Conservation (phyloP, 2,797 vertebrate species). For the Platyrinchus mystaceus region DNA sequence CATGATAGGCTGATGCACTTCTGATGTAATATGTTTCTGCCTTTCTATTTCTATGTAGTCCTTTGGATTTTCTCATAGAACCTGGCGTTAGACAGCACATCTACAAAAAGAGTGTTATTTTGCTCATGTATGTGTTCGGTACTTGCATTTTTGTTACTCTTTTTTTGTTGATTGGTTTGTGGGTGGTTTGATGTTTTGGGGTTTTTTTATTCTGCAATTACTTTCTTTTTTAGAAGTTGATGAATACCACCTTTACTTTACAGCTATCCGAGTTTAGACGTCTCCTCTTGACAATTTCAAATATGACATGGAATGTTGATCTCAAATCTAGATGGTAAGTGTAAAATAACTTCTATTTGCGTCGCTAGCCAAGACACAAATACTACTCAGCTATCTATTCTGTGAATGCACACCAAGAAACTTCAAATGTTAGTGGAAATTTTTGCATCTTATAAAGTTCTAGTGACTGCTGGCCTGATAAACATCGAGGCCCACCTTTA, state of each 20-base stretch:
- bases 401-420: not conserved
- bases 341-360: not conserved
- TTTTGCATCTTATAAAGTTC: not conserved
- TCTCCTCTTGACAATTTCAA: not conserved
- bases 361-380: not conserved
- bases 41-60: not conserved
- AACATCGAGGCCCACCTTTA: accelerated
- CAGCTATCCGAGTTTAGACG: not conserved
- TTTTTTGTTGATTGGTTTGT: not conserved
- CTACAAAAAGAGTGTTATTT: not conserved
- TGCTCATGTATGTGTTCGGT: not conserved
- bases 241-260: not conserved
- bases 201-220: not conserved
- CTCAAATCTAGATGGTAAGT: not conserved
- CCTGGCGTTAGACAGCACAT: not conserved
- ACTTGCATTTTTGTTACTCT: not conserved
- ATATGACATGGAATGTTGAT: not conserved
- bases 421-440: not conserved
- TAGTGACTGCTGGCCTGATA: not conserved
- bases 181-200: accelerated
- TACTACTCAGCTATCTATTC: not conserved
- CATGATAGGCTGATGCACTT: not conserved
- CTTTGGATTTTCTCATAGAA: not conserved
- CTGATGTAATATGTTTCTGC: not conserved
- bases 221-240: not conserved